Percentiles rank a stretch among this genome's conserved stretches.
Evolutionary conservation across 2,888 invertebrate species (phyloP).

Genomic region (Anodontia alba): DNA sequence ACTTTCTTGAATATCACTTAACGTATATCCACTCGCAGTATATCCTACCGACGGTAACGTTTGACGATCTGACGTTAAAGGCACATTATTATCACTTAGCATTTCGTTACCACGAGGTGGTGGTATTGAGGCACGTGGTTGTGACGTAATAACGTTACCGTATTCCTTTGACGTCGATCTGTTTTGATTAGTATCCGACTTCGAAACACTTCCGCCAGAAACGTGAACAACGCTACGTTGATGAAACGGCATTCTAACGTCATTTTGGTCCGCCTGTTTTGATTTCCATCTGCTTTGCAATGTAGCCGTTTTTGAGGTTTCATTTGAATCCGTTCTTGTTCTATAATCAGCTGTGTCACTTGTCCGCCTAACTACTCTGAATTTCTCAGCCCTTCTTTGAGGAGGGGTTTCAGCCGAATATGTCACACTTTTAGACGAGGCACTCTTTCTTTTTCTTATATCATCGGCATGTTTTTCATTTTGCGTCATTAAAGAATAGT

Average conservation of each 20-base stretch:
- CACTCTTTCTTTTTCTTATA: background rate
- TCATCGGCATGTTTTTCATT: background rate
- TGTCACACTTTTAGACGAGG: background rate
- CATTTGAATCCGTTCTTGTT: background rate
- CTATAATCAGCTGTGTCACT: background rate
- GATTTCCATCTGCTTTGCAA: background rate
- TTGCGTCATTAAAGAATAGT: background rate
- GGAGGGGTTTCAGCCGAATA: background rate
- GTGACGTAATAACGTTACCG: conserved; percentile 25
- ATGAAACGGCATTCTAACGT: conserved; percentile 13
- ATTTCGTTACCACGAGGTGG: conserved; percentile 18
- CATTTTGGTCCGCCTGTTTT: background rate
- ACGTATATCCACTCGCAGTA: conserved; percentile 15
- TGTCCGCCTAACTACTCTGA: background rate
- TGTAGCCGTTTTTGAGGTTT: background rate
- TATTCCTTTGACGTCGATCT: conserved; percentile 5
- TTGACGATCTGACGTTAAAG: background rate
- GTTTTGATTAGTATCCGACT: background rate
- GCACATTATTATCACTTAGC: conserved; percentile 4
- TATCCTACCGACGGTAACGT: background rate
- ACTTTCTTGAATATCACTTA: background rate
- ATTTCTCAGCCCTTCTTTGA: background rate
- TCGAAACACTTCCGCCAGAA: conserved; percentile 36
- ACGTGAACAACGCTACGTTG: conserved; percentile 56
- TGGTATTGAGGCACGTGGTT: conserved; percentile 31